Percentiles rank a stretch among this genome's conserved stretches.
Conservation (phyloP, 2,797 vertebrate genomes). For the Rhynchonycteris naso region DNA sequence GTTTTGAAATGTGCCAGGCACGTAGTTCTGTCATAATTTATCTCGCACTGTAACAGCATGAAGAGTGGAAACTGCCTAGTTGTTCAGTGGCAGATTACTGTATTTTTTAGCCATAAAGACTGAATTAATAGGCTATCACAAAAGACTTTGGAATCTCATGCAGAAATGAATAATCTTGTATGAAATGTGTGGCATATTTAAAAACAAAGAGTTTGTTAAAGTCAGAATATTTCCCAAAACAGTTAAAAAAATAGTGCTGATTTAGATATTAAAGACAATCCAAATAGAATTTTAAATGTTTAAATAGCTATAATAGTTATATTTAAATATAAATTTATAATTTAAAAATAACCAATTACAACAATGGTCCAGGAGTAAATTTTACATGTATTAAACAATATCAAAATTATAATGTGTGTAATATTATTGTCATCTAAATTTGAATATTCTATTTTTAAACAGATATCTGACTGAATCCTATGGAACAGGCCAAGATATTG, state of each 20-base stretch:
- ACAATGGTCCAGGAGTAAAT: background rate
- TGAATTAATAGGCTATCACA: background rate
- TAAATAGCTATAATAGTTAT: background rate
- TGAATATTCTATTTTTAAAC: conserved; percentile 67
- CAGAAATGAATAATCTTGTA: background rate
- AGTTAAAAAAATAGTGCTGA: background rate
- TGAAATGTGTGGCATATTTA: background rate
- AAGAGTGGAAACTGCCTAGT: background rate
- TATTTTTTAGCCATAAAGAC: background rate
- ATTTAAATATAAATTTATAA: conserved; percentile 15
- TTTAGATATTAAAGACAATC: conserved; percentile 30
- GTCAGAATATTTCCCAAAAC: background rate
- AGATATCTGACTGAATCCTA: conserved; percentile 99
- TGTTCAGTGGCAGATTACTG: background rate
- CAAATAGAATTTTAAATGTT: conserved; percentile 24
- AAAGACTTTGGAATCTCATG: background rate
- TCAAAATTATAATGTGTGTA: background rate
- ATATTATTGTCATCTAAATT: conserved; percentile 46
- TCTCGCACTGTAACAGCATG: background rate
- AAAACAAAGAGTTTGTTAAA: conserved; percentile 23
- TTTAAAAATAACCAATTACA: background rate
- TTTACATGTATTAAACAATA: conserved; percentile 29
- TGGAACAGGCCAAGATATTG: conserved; percentile 97
- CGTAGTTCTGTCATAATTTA: background rate
- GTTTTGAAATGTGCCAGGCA: conserved; percentile 19